A percentile compares a stretch with the other conserved stretches of the same genome.
phyloP scores from a whole-genome alignment of 2,113 vertebrate genomes.

The Myanophis thanlyinensis region DNA sequence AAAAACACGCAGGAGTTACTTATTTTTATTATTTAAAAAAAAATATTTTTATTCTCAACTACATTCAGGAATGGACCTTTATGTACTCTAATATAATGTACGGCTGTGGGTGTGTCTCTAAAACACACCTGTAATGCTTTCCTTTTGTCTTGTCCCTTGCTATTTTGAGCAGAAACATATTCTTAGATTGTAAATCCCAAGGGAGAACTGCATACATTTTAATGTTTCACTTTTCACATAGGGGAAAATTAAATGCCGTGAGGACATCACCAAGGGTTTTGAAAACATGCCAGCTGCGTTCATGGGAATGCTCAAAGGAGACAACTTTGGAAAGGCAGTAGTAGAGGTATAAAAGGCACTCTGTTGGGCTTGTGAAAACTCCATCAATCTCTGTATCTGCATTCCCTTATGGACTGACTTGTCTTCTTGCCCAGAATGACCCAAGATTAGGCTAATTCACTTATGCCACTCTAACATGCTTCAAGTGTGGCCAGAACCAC shows the following conservation, averaged over 20 bases:
- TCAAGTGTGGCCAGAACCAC: background rate
- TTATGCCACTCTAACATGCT: background rate
- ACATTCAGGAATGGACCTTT: background rate
- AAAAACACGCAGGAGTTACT: background rate
- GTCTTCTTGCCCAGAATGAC: background rate
- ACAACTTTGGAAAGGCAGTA: slow-evolving; percentile 84
- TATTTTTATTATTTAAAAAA: too few species aligned
- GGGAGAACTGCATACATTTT: background rate
- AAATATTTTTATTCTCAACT: background rate
- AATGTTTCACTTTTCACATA: slow-evolving; percentile 54
- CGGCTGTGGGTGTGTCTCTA: background rate
- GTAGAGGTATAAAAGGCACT: slow-evolving; percentile 70
- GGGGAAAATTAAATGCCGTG: slow-evolving; percentile 79
- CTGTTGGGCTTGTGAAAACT: background rate
- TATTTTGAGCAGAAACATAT: background rate
- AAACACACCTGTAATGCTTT: background rate
- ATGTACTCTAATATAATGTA: background rate
- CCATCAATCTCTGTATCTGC: background rate
- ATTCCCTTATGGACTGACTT: background rate
- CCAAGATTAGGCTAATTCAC: background rate
- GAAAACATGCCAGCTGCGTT: slow-evolving; percentile 87
- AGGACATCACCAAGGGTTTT: slow-evolving; percentile 82
- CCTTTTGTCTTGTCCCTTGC: background rate
- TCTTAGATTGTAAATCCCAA: background rate
- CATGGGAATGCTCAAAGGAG: slow-evolving; percentile 82